Evolutionary conservation across 2,113 vertebrate genomes (phyloP), one percentile per base, ranked within the genome.

Genomic region (Halcyon senegalensis): DNA sequence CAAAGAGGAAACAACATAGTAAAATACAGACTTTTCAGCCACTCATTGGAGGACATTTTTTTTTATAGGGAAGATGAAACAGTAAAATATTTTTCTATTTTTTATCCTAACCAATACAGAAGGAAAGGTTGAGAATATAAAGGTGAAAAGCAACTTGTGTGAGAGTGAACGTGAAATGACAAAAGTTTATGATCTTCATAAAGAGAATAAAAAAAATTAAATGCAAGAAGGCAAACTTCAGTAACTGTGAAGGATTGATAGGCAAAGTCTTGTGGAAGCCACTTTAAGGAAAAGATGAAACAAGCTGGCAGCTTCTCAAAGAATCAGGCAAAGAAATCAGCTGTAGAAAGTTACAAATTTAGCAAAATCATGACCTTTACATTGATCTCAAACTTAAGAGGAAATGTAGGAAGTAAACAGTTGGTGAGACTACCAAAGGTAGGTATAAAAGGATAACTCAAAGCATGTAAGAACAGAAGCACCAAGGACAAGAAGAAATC

Each of bases 401-500:
- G 25, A 89, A 93, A 59, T 43, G 21, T 48, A 77, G 28, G 23
- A 86, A 84, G 16, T 55, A 81, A 92, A 86, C 24, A 86, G 58
- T 18, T 56, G 23, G 16, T 78, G 51, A 86, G n/a, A 92, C 70
- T 76, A 62, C 41, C 73, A 44, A 83, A 93, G 25, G 9, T 28
- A 12, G 4, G 8, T 87, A 68, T 82, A 53, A 85, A 94, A 78
- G 24, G n/a, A 43, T 50, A 82, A 76, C 41, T 84, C 51, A 80
- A 80, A 76, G 44, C 11, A 23, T 69, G 18, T 62, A 72, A 79
- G 53, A 95, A 69, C 58, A 84, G 56, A 59, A 16, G 21, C 55
- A 74, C 51, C 77, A 89, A 89, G 77, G 81, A 75, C 58, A 72
- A 84, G 81, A 87, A 67, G 60, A 91, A 94, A 84, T 79, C 35